phyloP scores from a whole-genome alignment of 2,888 invertebrate genomes.

The Seira sanloemensis region DNA sequence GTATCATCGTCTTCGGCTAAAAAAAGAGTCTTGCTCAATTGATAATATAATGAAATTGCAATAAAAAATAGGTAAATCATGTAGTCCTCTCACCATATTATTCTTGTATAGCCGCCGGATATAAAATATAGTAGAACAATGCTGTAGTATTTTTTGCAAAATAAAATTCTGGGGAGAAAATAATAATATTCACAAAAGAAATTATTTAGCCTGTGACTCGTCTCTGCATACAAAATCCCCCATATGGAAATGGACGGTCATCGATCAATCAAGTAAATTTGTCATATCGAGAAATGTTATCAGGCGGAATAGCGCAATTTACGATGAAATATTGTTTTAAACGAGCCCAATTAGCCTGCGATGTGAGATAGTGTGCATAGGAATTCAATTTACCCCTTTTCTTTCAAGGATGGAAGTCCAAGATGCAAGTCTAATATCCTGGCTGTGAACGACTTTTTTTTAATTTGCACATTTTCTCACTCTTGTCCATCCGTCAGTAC shows the following conservation, averaged over 20 bases:
- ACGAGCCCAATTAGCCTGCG: not conserved
- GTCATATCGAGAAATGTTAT: not conserved
- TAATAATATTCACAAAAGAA: not conserved
- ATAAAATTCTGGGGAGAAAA: not conserved
- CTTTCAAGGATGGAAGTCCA: too few relatives aligned
- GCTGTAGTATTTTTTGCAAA: not conserved
- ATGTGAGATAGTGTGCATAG: too few relatives aligned
- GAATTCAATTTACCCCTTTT: not conserved
- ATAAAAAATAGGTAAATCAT: too few relatives aligned
- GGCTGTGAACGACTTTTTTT: too few relatives aligned
- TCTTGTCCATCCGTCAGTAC: not conserved
- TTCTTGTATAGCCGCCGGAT: not conserved
- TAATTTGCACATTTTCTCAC: not conserved
- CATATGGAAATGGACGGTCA: not conserved
- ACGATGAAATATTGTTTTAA: slow-evolving; percentile 1
- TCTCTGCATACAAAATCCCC: not conserved
- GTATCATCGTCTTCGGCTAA: not conserved
- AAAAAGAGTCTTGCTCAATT: not conserved
- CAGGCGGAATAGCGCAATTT: not conserved
- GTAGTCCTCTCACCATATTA: too few relatives aligned
- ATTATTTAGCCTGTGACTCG: not conserved
- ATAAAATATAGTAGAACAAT: not conserved
- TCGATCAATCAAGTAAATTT: slow-evolving; percentile 4
- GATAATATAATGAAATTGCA: not conserved
- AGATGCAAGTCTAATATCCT: too few relatives aligned